Base-by-base conservation (phyloP, 1,140 invertebrate species). In the Sitodiplosis mosellana region DNA sequence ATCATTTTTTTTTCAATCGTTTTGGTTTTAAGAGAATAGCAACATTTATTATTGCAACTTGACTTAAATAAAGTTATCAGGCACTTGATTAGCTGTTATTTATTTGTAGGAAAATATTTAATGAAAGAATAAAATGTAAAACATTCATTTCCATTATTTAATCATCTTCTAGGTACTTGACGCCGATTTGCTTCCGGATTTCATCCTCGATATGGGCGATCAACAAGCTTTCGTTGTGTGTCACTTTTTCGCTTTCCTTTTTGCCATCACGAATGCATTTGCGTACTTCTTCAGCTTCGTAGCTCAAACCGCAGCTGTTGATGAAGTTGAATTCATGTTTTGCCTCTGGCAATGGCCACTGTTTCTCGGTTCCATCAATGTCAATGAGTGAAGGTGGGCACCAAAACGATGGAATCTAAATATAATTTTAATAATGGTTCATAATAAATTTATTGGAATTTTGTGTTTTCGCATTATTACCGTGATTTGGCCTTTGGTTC, bases 281-380 rank as follows among this genome's bases (percentile, higher is more conserved):
- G 10, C 75, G 64, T 5, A 74, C 77, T 69, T 83, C 80, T 18
- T 71, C 59, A 10, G 80, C 77, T 65, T 87, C 74, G 54, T 76
- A 86, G 33, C 69, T 62, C 2, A 86, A 60, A 12, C 80, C 81
- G 21, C 65, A 67, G 46, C 76, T 78, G 55, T 84, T 81, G 7
- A 51, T 52, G 52, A 74, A 82, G 63, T 75, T 74, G 48, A 69
- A 73, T 1, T 63, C 38, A 18, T 42, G 45, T 11, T 55, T 55
- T 2, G 66, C 58, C 27, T 59, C 51, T 10, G 77, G 78, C 8
- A 79, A 52, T 0, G 66, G 56, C 48, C 69, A 68, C 8, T 69
- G 58, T 46, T 66, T 61, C 2, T 61, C 53, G 14, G 56, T 56
- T 50, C 67, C 67, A 46, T 66, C 60, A 1, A 51, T 53, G n/a